phyloP scores from a whole-genome alignment of 2,888 invertebrate genomes.

The Zhuqinia jingwanae region DNA sequence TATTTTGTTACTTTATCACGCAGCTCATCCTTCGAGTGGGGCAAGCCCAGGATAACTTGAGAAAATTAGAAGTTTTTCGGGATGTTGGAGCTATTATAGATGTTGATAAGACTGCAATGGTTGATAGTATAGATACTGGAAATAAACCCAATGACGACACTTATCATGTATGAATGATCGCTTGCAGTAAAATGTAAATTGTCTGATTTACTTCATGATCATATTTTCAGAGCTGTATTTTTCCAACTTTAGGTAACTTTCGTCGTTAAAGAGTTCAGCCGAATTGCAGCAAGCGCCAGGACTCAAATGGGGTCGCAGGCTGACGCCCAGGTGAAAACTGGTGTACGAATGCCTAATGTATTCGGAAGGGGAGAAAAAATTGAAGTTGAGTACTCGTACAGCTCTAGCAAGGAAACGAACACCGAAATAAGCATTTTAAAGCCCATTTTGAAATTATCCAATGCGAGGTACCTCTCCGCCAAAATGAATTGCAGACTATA shows the following conservation, averaged over 20 bases:
- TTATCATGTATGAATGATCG: constrained; percentile 42
- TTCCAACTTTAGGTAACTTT: constrained; percentile 51
- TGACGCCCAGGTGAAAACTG: constrained; percentile 60
- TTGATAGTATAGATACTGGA: not conserved
- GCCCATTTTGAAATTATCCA: constrained; percentile 14
- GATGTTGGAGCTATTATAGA: constrained; percentile 56
- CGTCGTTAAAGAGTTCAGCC: constrained; percentile 54
- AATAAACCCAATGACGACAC: constrained; percentile 26
- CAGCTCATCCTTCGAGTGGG: constrained; percentile 28
- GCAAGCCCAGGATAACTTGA: constrained; percentile 39
- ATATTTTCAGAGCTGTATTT: not conserved
- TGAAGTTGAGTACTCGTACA: constrained; percentile 58
- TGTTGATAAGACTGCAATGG: constrained; percentile 6
- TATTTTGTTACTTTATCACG: not conserved
- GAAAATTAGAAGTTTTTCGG: constrained; percentile 38
- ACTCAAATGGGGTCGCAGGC: constrained; percentile 57
- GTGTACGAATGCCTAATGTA: constrained; percentile 58
- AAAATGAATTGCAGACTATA: too few relatives aligned
- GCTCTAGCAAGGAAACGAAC: constrained; percentile 46
- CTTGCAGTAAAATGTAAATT: not conserved
- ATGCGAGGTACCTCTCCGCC: constrained; percentile 49
- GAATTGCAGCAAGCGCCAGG: constrained; percentile 48
- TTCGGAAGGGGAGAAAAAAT: constrained; percentile 54
- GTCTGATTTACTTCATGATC: not conserved
- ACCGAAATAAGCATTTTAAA: constrained; percentile 50